These are phyloP conservation scores for Caracal caracal DNA, from an alignment of 2,113 vertebrate genomes.

Conservation along the genomic window DNA sequence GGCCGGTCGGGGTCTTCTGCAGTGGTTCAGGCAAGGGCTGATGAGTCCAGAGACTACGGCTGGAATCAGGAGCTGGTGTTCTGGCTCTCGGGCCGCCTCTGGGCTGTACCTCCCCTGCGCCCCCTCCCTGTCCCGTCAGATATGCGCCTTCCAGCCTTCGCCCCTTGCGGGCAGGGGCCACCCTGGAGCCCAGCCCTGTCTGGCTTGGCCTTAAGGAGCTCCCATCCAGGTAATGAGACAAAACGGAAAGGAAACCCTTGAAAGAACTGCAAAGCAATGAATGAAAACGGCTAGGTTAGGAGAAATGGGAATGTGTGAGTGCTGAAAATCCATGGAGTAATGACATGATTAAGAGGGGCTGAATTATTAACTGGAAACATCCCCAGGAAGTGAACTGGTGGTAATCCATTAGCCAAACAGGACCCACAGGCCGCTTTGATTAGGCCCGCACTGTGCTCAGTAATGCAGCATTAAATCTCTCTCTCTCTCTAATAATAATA, in stretches of 20 bases:
- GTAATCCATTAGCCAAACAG: background rate
- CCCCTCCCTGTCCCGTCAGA: too few species aligned
- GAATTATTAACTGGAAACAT: background rate
- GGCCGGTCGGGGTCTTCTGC: background rate
- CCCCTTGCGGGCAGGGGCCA: background rate
- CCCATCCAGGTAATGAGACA: background rate
- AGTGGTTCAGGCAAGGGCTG: background rate
- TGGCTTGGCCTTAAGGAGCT: background rate
- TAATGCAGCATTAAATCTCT: background rate
- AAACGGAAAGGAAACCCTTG: background rate
- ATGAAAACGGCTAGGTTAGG: background rate
- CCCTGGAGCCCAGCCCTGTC: background rate
- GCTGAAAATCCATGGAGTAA: background rate
- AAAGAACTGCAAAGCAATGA: background rate
- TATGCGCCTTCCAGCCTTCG: background rate
- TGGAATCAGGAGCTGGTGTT: too few species aligned
- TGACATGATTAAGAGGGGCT: background rate
- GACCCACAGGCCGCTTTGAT: background rate
- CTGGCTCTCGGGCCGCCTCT: background rate
- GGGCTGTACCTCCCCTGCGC: background rate
- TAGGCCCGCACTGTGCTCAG: background rate
- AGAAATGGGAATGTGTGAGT: fast-evolving
- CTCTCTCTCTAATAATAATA: too few species aligned
- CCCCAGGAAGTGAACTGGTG: background rate
- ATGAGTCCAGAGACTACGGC: fast-evolving